Evolutionary conservation across 1,140 invertebrate genomes (phyloP), one percentile per base, ranked within the genome.

Genomic region (Drosophila kikkawai): DNA sequence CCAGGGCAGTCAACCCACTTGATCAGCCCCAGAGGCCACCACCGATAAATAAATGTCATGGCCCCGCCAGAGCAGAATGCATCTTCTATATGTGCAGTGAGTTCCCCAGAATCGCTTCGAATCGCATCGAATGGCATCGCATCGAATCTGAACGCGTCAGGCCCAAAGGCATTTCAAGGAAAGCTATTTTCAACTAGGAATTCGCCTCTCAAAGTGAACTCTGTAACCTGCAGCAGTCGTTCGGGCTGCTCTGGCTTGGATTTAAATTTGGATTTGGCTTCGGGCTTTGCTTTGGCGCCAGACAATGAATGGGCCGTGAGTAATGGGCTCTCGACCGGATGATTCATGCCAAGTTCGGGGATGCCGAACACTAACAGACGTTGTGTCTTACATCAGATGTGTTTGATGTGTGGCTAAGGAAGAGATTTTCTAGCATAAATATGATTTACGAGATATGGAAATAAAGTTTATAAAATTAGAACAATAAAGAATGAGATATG

Each of bases 161-260:
- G 59, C 19, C 65, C 51, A 79, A 79, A 79, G 75, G 66, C 75
- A 79, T 79, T 79, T 79, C 76, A 79, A 79, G 76, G 76, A 79
- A 79, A 79, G 68, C 76, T 79, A 79, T 79, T 79, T 79, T 71
- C 45, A 71, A 64, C 59, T 53, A 64, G 44, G 75, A 79, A 79
- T 79, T 53, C 60, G 58, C 77, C 66, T 69, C 66, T 69, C 17
- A 36, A 8, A 36, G 58, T 75, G 71, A 75, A 75, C 71, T 66
- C 15, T 74, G 37, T 73, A 55, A 69, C 70, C 70, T 42, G 68
- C 36, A 34, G 26, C 36, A n/a, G 60, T 19, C 48, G 66, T n/a
- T 36, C 37, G 41, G 44, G n/a, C n/a, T 34, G 45, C 13, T 39
- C 26, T 11, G 26, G 47, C 32, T 29, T 47, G 59, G 41, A 32